These are phyloP conservation scores for Eudorcas thomsonii DNA, from an alignment of 2,113 vertebrate species.

Conservation along the genomic window DNA sequence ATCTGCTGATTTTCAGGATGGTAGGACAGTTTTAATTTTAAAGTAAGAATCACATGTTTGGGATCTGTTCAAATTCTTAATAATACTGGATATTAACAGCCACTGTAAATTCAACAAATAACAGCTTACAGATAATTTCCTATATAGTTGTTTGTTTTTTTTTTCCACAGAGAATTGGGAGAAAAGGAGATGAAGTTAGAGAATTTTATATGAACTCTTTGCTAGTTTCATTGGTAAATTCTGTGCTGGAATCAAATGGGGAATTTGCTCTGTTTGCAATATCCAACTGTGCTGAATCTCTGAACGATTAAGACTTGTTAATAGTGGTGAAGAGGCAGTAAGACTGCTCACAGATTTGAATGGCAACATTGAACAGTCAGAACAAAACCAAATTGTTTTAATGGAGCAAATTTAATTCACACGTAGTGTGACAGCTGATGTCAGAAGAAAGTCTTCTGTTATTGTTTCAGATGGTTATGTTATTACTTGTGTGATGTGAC, in stretches of 20 bases:
- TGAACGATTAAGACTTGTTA: slow-evolving; percentile 52
- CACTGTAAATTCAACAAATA: slow-evolving; percentile 37
- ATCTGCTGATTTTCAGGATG: neutral
- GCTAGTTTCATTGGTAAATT: slow-evolving; percentile 56
- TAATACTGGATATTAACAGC: neutral
- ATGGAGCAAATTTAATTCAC: slow-evolving; percentile 58
- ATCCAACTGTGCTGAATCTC: slow-evolving; percentile 67
- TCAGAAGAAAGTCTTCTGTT: slow-evolving; percentile 59
- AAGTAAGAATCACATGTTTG: neutral
- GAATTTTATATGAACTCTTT: slow-evolving; percentile 55
- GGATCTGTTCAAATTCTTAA: neutral
- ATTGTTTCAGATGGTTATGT: slow-evolving; percentile 34
- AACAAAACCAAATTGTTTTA: slow-evolving; percentile 68
- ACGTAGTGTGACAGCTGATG: slow-evolving; percentile 58
- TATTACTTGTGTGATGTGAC: slow-evolving; percentile 33
- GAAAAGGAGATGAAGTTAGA: neutral
- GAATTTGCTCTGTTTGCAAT: slow-evolving; percentile 51
- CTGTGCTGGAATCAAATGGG: slow-evolving; percentile 52
- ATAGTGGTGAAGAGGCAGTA: slow-evolving; percentile 52
- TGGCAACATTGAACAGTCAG: slow-evolving; percentile 29
- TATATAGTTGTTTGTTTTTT: neutral
- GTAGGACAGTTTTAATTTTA: neutral
- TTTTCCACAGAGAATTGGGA: neutral
- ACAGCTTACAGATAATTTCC: neutral
- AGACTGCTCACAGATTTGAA: slow-evolving; percentile 26